A percentile compares a stretch with the other conserved stretches of the same genome.
phyloP scores from a whole-genome alignment of 2,797 vertebrate species.

The Paguma larvata region DNA sequence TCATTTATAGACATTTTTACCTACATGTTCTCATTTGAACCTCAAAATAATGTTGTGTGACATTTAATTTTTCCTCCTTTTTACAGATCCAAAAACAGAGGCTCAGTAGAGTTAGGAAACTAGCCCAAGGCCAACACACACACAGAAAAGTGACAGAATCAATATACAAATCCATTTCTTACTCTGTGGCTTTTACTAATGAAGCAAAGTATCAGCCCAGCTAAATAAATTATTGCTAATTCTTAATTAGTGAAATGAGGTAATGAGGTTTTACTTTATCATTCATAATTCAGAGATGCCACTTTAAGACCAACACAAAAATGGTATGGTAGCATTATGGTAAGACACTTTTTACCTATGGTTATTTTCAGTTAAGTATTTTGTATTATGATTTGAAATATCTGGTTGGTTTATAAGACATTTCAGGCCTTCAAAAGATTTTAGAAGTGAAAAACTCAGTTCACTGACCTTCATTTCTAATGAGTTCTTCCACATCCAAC shows the following conservation, averaged over 20 bases:
- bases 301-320: neutral
- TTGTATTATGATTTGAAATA: slow-evolving; percentile 10
- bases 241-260: slow-evolving; percentile 64
- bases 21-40: slow-evolving; percentile 26
- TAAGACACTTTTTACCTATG: slow-evolving; percentile 1
- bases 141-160: slow-evolving; percentile 59
- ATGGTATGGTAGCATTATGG: neutral
- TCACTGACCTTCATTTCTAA: neutral
- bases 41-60: neutral
- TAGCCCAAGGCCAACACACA: slow-evolving; percentile 1
- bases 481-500: neutral
- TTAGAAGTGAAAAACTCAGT: neutral
- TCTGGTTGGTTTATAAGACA: neutral
- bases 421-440: neutral
- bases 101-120: neutral
- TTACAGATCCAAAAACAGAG: slow-evolving; percentile 26
- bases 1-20: neutral
- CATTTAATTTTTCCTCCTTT: slow-evolving; percentile 57
- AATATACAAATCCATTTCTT: slow-evolving; percentile 66
- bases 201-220: slow-evolving; percentile 42
- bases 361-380: slow-evolving; percentile 17
- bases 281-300: slow-evolving; percentile 45
- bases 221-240: slow-evolving; percentile 69
- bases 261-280: slow-evolving; percentile 56
- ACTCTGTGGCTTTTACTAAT: slow-evolving; percentile 54